Evolutionary conservation across 2,797 vertebrate genomes (phyloP), one percentile per base, ranked within the genome.

Genomic region (Pempheris klunzingeri): DNA sequence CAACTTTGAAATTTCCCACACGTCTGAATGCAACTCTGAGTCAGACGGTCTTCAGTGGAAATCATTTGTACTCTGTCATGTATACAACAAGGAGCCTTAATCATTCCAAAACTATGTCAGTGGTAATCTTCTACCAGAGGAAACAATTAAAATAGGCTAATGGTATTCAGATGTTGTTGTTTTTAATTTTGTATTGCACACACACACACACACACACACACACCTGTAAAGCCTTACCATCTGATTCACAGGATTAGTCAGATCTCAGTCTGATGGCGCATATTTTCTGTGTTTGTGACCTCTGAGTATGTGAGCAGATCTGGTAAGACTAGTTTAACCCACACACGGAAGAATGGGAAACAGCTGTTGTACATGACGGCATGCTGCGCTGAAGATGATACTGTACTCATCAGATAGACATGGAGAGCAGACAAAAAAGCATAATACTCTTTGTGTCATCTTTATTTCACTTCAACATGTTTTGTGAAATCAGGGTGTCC

Each of bases 311-410:
- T 65, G 5, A 74, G 43, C 32, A 59, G 32, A 57, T 73, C 74
- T 39, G 49, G 82, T 76, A 53, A 2, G 18, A 72, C 86, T 30
- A n/a, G 80, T 74, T 77, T 43, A 28, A 44, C 8, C 6, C 20
- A 52, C 20, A 1, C 22, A 5, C 3, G 0, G 11, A 59, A 20
- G 38, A 79, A 44, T 0, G 44, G 9, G 15, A 69, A 69, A 44
- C 62, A 61, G 38, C 39, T 74, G 67, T 63, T 62, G 22, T 36
- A 36, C 14, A 47, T 57, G 46, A 18, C 47, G 14, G 8, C 28
- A 22, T 24, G 6, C 7, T 34, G 34, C 20, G 4, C 36, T 18
- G 17, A 69, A 49, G 30, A 17, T 34, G 47, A 50, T 4, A 9
- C 53, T 57, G 24, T 7, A 0, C 4, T 64, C 46, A 63, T 63